phyloP scores from a whole-genome alignment of 1,140 invertebrate genomes.

The Coelopa frigida region DNA sequence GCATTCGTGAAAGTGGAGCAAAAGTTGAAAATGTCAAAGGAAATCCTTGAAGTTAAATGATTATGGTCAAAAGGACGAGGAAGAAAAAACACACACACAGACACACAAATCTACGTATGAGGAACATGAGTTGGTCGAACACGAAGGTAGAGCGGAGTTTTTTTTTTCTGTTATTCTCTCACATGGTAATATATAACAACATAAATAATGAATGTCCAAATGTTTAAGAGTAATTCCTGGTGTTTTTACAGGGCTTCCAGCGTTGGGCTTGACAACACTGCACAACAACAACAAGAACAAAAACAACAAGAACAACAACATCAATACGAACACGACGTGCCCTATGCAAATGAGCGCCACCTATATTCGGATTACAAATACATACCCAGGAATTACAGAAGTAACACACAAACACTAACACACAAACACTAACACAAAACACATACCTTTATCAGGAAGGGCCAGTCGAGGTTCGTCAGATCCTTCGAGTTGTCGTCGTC shows the following conservation, averaged over 20 bases:
- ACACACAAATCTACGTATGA: not conserved
- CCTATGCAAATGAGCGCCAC: too few relatives aligned
- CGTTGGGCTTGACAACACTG: too few relatives aligned
- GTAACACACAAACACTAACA: constrained; percentile 13
- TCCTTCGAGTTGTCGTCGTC: constrained; percentile 23
- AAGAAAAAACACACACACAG: not conserved
- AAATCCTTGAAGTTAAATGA: not conserved
- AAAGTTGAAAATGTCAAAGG: not conserved
- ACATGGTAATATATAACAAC: not conserved
- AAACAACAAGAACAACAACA: too few relatives aligned
- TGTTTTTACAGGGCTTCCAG: too few relatives aligned
- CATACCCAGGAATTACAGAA: not conserved
- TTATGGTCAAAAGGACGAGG: not conserved
- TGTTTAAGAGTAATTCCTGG: not conserved
- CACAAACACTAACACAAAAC: constrained; percentile 11
- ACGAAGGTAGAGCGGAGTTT: not conserved
- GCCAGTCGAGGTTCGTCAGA: constrained; percentile 34
- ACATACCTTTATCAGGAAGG: constrained; percentile 41
- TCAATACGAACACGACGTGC: too few relatives aligned
- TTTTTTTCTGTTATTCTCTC: not conserved
- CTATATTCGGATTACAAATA: too few relatives aligned
- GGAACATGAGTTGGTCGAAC: not conserved
- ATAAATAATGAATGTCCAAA: not conserved
- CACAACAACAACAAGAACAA: too few relatives aligned
- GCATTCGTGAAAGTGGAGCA: too few relatives aligned